A percentile compares a stretch with the other conserved stretches of the same genome.
phyloP scores from a whole-genome alignment of 1,140 invertebrate species.

The Agrypnia vestita region DNA sequence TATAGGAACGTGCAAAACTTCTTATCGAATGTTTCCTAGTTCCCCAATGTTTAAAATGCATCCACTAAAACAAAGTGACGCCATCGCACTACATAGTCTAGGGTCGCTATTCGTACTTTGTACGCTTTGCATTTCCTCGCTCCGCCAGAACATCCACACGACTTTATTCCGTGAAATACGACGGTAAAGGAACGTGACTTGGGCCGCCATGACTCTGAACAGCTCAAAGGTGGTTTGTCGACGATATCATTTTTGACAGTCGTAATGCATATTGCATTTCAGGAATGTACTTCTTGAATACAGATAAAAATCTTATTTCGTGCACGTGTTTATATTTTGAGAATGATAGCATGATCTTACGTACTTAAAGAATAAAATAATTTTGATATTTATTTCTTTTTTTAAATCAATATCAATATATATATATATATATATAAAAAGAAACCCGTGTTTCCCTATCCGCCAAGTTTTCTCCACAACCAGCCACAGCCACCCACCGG shows the following conservation, averaged over 20 bases:
- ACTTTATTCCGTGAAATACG: slow-evolving; percentile 6
- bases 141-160: background rate
- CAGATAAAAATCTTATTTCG: no score
- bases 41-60: background rate
- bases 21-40: no score
- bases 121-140: slow-evolving; percentile 2
- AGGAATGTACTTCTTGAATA: no score
- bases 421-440: no score
- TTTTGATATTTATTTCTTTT: no score
- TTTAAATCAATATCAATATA: no score
- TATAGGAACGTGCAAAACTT: background rate
- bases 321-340: no score
- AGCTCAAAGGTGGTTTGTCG: slow-evolving; percentile 3
- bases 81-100: background rate
- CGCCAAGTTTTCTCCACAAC: no score
- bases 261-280: slow-evolving; percentile 2
- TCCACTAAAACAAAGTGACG: slow-evolving; percentile 16
- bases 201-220: background rate
- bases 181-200: background rate
- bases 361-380: no score
- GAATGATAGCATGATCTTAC: no score
- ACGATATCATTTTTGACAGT: slow-evolving; percentile 8
- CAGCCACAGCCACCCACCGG: no score
- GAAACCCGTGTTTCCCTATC: no score
- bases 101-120: background rate